Conservation (phyloP, 2,888 invertebrate species). For the Drosophila anceps region DNA sequence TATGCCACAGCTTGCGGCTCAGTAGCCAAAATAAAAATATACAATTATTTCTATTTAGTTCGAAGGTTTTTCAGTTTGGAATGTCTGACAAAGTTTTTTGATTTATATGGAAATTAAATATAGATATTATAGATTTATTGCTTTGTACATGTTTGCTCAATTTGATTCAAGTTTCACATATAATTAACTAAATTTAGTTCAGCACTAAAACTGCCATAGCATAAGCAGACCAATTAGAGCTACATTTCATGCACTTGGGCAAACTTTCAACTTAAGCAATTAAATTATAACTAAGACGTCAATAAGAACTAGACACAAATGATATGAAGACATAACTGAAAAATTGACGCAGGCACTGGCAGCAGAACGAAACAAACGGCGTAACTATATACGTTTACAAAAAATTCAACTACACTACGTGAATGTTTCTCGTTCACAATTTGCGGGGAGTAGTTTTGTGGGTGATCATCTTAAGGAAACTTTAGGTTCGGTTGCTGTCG, state of each 20-base stretch:
- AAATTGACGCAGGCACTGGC: slow-evolving; percentile 14
- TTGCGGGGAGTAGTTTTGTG: too few relatives aligned
- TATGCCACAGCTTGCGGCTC: slow-evolving; percentile 6
- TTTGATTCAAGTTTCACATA: neutral
- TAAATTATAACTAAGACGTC: slow-evolving; percentile 29
- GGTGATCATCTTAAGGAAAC: slow-evolving; percentile 54
- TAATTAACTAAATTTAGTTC: neutral
- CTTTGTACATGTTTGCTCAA: neutral
- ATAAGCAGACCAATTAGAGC: slow-evolving; percentile 12
- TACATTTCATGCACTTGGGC: slow-evolving; percentile 1
- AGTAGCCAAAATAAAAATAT: slow-evolving; percentile 15
- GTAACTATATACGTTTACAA: slow-evolving; percentile 27
- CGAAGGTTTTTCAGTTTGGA: slow-evolving; percentile 24
- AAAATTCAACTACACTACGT: slow-evolving; percentile 76
- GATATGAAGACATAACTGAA: slow-evolving; percentile 29
- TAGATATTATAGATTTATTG: slow-evolving; percentile 6
- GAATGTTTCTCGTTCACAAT: slow-evolving; percentile 27
- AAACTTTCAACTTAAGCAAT: slow-evolving; percentile 17
- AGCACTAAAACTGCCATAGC: slow-evolving; percentile 19
- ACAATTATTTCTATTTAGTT: neutral
- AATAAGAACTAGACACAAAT: slow-evolving; percentile 13
- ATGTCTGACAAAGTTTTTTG: slow-evolving; percentile 36
- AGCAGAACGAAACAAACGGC: slow-evolving; percentile 7
- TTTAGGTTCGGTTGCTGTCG: slow-evolving; percentile 38
- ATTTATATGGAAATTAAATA: slow-evolving; percentile 14